Conservation (phyloP, 2,797 vertebrate genomes). For the Oreonectes daqikongensis region DNA sequence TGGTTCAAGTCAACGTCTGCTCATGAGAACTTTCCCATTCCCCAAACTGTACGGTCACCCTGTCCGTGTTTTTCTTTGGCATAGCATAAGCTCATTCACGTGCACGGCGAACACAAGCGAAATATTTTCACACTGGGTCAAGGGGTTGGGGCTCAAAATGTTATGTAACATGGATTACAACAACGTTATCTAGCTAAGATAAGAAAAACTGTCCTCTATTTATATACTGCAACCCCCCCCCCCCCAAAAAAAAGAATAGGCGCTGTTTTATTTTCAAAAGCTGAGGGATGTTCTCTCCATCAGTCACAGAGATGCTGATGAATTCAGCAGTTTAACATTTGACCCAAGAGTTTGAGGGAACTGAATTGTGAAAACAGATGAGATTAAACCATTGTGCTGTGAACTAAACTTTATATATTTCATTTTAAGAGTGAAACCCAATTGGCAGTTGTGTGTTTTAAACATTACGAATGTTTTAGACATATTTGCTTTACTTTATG, state of each 20-base stretch:
- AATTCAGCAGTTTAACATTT: conserved; percentile 34
- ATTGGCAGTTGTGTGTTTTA: too few relatives aligned
- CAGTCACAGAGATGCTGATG: conserved; percentile 26
- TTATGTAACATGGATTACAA: conserved; percentile 55
- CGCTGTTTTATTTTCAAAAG: conserved; percentile 41
- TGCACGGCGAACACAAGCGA: conserved; percentile 42
- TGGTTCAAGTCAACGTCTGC: neutral
- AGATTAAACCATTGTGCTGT: conserved; percentile 1
- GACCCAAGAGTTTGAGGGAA: conserved; percentile 32
- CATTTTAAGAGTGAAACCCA: neutral
- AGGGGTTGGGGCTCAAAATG: conserved; percentile 13
- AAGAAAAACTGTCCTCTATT: conserved; percentile 50
- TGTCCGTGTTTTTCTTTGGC: conserved; percentile 46
- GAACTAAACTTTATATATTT: neutral
- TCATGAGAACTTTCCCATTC: conserved; percentile 36
- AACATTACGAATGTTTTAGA: too few relatives aligned
- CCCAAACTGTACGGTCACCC: conserved; percentile 20
- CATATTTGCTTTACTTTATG: too few relatives aligned
- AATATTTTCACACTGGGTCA: conserved; percentile 45
- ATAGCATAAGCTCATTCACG: conserved; percentile 54
- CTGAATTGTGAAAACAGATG: conserved; percentile 5
- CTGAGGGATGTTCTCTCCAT: conserved; percentile 32
- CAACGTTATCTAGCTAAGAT: conserved; percentile 31
- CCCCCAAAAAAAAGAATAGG: conserved; percentile 41
- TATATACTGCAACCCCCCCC: conserved; percentile 40